Base-by-base conservation (phyloP, 2,797 vertebrate species). In the Channa striata region DNA sequence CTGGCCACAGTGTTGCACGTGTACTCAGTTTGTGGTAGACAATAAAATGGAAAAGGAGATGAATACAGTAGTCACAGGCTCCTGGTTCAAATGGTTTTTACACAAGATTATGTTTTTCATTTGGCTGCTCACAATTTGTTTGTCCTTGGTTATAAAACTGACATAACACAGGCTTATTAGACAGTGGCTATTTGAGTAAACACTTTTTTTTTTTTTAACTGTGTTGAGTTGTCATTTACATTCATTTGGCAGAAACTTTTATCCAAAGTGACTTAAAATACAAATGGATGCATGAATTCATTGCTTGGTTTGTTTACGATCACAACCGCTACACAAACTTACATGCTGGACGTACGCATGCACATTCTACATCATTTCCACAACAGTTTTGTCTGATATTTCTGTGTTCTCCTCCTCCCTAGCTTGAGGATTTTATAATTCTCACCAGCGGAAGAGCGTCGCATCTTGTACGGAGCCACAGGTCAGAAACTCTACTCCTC, bases 401-500 rank as follows among this genome's bases (percentile, higher is more conserved):
- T 93, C 64, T 92, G 77, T 92, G 79, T 90, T 91, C 89, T 88
- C 77, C 72, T 64, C 78, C 65, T 68, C 69, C 87, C 70, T 91
- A 95, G 94, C 93, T 81, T 92, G 93, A 93, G 90, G 89, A 92
- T 94, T 93, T 92, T 94, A 89, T 95, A 94, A 91, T 92, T 94
- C 88, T 93, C 90, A 82, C 89, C 85, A 76, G 92, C 92, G 84
- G 92, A 93, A 92, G 92, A 94, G 83, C 92, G 56, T 85, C 91
- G 77, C 90, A 65, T 91, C 92, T 93, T 89, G 78, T 92, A 88
- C 91, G 88, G 89, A 95, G 84, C 87, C 77, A 92, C 93, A 95
- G 94, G 94, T 95, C 93, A 95, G 94, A 94, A 89, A 89, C 72
- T 86, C 74, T 85, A 81, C 68, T 85, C 85, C 84, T 82, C 70